phyloP scores from a whole-genome alignment of 2,888 invertebrate species.

The Sicus ferrugineus region DNA sequence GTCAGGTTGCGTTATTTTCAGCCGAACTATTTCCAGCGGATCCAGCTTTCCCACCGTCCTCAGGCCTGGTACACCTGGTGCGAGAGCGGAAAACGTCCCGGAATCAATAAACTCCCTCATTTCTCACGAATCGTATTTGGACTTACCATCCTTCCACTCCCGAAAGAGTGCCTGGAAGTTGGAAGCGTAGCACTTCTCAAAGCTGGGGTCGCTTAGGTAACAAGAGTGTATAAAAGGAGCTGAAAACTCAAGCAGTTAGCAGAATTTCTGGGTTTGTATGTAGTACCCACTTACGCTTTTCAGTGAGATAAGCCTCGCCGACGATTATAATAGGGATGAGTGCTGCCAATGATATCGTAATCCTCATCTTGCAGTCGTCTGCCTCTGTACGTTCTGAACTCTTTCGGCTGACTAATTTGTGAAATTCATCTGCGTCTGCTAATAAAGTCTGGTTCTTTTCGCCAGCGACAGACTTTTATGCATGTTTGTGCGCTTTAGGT shows the following conservation, averaged over 20 bases:
- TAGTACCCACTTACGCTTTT: slow-evolving; percentile 12
- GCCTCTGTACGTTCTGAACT: neutral
- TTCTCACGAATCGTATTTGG: neutral
- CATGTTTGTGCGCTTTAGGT: neutral
- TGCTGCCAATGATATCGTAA: neutral
- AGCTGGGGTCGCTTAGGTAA: slow-evolving; percentile 3
- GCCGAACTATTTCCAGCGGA: slow-evolving; percentile 45
- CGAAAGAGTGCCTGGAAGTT: slow-evolving; percentile 5
- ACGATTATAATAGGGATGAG: neutral
- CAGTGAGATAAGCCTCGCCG: neutral
- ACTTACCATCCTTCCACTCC: slow-evolving; percentile 25
- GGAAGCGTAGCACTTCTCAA: slow-evolving; percentile 7
- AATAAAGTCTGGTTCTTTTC: neutral
- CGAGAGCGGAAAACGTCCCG: neutral
- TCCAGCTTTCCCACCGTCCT: slow-evolving; percentile 44
- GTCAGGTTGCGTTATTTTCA: slow-evolving; percentile 44
- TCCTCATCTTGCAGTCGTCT: neutral
- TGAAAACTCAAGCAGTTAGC: neutral
- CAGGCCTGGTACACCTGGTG: slow-evolving; percentile 46
- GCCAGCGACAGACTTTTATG: neutral
- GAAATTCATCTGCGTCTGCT: neutral
- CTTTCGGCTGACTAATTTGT: neutral
- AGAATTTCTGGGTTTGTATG: neutral
- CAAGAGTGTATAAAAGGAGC: slow-evolving; percentile 12
- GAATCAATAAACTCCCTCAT: neutral